A percentile compares a stretch with the other conserved stretches of the same genome.
Evolutionary conservation across 2,113 vertebrate genomes (phyloP).

Genomic region (Indicator maculatus): DNA sequence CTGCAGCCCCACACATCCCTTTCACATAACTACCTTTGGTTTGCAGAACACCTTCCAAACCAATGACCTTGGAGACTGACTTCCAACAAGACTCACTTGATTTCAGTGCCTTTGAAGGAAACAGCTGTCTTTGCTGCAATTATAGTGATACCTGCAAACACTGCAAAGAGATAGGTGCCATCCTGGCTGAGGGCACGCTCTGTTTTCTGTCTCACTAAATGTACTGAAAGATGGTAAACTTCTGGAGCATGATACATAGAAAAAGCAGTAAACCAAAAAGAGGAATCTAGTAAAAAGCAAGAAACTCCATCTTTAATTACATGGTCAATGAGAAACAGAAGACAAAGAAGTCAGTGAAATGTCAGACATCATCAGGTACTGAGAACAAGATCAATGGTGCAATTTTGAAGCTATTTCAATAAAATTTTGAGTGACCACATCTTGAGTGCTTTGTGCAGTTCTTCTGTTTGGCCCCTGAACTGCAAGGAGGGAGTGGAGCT

Average conservation of each 20-base stretch:
- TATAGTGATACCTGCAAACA: not conserved
- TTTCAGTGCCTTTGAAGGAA: not conserved
- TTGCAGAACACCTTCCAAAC: not conserved
- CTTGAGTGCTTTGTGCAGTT: not conserved
- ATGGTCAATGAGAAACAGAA: not conserved
- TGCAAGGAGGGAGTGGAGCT: not conserved
- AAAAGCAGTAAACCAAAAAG: not conserved
- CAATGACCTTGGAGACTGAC: not conserved
- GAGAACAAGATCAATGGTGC: not conserved
- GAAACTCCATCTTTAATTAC: not conserved
- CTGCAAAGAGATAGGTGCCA: not conserved
- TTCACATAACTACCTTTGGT: not conserved
- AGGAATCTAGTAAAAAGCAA: not conserved
- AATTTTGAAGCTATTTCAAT: not conserved
- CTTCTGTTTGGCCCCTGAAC: not conserved
- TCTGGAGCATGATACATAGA: not conserved
- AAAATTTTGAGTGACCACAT: not conserved
- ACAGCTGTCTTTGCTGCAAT: not conserved
- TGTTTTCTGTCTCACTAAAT: not conserved
- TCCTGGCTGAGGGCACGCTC: not conserved
- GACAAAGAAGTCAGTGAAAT: not conserved
- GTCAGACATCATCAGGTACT: not conserved
- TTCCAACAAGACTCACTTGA: not conserved
- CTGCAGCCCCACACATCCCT: not conserved
- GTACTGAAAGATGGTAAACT: not conserved